Evolutionary conservation across 2,888 invertebrate genomes (phyloP).

Genomic region (Cosmorhoe ocellata): DNA sequence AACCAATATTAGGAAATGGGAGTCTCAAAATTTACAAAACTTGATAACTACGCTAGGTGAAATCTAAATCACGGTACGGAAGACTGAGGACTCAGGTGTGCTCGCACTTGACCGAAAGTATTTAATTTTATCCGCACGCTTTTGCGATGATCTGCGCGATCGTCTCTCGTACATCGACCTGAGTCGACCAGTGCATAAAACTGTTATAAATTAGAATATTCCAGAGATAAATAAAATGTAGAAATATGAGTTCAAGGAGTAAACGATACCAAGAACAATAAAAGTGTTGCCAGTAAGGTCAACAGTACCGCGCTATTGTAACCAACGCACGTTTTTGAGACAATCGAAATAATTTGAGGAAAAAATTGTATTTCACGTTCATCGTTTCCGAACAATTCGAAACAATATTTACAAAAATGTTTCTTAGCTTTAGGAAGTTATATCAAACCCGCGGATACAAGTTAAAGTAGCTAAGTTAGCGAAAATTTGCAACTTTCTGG

Average conservation of each 20-base stretch:
- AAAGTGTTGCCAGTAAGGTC: constrained; percentile 26
- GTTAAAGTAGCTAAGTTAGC: constrained; percentile 15
- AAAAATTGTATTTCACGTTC: constrained; percentile 19
- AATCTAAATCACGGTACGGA: too few relatives aligned
- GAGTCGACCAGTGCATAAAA: constrained; percentile 55
- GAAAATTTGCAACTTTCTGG: constrained; percentile 23
- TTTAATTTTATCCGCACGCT: constrained; percentile 36
- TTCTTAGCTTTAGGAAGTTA: neutral
- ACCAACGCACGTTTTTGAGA: constrained; percentile 24
- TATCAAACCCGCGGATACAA: neutral
- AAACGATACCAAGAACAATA: constrained; percentile 24
- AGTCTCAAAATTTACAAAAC: too few relatives aligned
- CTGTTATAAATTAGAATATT: constrained; percentile 69
- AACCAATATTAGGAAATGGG: too few relatives aligned
- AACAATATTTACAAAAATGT: constrained; percentile 13
- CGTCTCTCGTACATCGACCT: constrained; percentile 65
- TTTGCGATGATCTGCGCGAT: constrained; percentile 58
- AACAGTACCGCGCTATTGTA: constrained; percentile 25
- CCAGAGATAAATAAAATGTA: too few relatives aligned
- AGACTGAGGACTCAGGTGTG: too few relatives aligned
- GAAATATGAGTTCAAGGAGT: too few relatives aligned
- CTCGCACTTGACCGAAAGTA: too few relatives aligned
- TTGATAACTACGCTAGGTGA: too few relatives aligned
- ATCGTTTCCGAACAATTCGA: constrained; percentile 9
- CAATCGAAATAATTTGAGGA: constrained; percentile 27